phyloP scores from a whole-genome alignment of 92 coral and sea anemone genomes.

The Heliopora coerulea region DNA sequence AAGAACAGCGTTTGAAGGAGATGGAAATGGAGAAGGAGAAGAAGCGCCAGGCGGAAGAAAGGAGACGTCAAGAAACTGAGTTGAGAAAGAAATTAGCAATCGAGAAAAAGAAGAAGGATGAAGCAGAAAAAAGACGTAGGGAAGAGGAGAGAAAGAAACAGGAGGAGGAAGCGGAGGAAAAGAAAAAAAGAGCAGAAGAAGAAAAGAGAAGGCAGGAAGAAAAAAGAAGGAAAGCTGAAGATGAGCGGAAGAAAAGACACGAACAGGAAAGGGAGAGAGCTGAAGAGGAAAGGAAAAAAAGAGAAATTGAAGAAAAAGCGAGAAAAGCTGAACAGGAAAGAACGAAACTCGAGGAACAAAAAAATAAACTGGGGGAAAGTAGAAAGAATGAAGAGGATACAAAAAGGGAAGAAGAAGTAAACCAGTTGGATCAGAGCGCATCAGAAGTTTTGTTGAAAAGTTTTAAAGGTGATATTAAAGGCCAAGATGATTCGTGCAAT shows the following conservation, averaged over 20 bases:
- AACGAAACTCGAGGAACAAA: background rate
- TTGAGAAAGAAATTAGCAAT: slow-evolving; percentile 19
- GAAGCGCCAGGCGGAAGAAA: slow-evolving; percentile 12
- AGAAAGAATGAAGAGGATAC: slow-evolving; percentile 1
- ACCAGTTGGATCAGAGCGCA: too few relatives aligned
- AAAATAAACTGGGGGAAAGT: background rate
- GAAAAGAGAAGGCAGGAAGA: slow-evolving; percentile 3
- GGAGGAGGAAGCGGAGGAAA: background rate
- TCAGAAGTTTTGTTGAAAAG: too few relatives aligned
- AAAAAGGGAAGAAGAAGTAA: background rate
- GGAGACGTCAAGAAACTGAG: slow-evolving; percentile 13
- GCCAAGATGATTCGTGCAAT: too few relatives aligned
- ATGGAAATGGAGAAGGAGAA: slow-evolving; percentile 13
- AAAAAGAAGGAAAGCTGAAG: slow-evolving; percentile 25
- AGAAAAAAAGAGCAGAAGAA: background rate
- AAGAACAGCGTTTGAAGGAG: slow-evolving; percentile 21
- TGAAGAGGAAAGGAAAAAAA: slow-evolving; percentile 2
- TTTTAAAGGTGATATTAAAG: too few relatives aligned
- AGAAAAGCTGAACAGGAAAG: background rate
- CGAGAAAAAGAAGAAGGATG: slow-evolving; percentile 34
- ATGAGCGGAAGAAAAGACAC: slow-evolving; percentile 31
- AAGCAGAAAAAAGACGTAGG: background rate
- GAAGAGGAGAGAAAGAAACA: slow-evolving; percentile 15
- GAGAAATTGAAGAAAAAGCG: background rate
- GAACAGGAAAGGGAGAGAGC: slow-evolving; percentile 22